A percentile compares a stretch with the other conserved stretches of the same genome.
phyloP scores from a whole-genome alignment of 92 coral and sea anemone genomes.

The Phenganax marumi region DNA sequence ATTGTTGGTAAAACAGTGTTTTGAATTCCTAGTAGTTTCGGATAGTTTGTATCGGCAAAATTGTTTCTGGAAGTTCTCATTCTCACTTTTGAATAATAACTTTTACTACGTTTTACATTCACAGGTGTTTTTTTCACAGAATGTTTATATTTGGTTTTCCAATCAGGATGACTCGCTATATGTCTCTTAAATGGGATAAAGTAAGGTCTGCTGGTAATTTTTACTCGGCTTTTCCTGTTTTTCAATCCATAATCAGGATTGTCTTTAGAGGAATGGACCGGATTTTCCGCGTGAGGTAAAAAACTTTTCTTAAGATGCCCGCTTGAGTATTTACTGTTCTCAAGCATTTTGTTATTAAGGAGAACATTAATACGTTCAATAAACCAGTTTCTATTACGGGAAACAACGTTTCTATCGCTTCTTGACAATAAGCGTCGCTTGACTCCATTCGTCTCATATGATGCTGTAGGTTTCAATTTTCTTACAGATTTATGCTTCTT shows the following conservation, averaged over 20 bases:
- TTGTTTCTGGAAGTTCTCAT: background rate
- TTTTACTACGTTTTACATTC: background rate
- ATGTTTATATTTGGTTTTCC: background rate
- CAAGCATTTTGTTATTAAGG: background rate
- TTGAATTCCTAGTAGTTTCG: background rate
- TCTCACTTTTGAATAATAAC: background rate
- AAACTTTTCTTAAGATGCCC: background rate
- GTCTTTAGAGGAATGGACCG: background rate
- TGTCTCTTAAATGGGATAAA: conserved; percentile 13
- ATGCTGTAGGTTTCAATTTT: background rate
- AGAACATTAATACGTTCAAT: background rate
- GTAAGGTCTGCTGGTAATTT: background rate
- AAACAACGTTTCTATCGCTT: background rate
- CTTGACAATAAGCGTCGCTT: background rate
- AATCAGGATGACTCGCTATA: background rate
- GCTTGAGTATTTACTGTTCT: background rate
- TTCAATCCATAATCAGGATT: background rate
- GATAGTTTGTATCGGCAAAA: background rate
- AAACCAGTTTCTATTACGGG: background rate
- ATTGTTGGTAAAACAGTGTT: background rate
- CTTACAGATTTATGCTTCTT: background rate
- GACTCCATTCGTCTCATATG: background rate
- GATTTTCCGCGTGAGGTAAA: background rate
- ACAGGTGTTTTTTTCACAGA: background rate
- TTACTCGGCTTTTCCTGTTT: background rate